Evolutionary conservation across 2,888 invertebrate species (phyloP).

Genomic region (Leucoma salicis): DNA sequence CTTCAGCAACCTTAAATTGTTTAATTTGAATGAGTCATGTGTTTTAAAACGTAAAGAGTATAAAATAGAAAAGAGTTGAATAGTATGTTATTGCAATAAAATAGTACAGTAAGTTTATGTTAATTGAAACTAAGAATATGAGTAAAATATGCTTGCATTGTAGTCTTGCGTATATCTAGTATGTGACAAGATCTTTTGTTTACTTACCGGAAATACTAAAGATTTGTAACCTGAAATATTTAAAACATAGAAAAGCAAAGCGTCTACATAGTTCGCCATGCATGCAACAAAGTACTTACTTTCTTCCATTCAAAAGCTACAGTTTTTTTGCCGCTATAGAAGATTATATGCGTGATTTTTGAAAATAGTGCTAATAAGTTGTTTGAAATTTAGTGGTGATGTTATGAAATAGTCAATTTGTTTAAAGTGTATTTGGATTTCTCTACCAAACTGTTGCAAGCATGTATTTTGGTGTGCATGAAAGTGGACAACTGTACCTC

Average conservation of each 20-base stretch:
- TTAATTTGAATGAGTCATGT: constrained; percentile 32
- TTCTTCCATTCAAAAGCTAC: constrained; percentile 28
- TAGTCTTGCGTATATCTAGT: too few relatives aligned
- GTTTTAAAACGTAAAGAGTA: constrained; percentile 1
- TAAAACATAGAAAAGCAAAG: constrained; percentile 48
- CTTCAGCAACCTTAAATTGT: constrained; percentile 63
- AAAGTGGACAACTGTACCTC: constrained; percentile 52
- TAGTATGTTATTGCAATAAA: too few relatives aligned
- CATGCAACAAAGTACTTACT: constrained; percentile 40
- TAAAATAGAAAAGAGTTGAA: too few relatives aligned
- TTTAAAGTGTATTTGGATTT: constrained; percentile 29
- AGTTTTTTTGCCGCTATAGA: constrained; percentile 34
- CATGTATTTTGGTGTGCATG: constrained; percentile 33
- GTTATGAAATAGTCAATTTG: constrained; percentile 28
- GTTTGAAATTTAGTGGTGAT: constrained; percentile 36
- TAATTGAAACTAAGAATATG: neutral
- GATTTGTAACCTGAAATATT: neutral
- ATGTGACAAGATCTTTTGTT: too few relatives aligned
- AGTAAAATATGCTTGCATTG: neutral
- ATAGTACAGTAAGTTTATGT: neutral
- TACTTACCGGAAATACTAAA: constrained; percentile 7
- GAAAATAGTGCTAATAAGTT: constrained; percentile 19
- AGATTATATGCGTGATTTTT: constrained; percentile 33
- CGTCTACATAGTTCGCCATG: constrained; percentile 47
- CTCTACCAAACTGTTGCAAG: constrained; percentile 37